These are phyloP conservation scores for Danaus plexippus DNA, from an alignment of 1,140 invertebrate genomes.

Conservation along the genomic window DNA sequence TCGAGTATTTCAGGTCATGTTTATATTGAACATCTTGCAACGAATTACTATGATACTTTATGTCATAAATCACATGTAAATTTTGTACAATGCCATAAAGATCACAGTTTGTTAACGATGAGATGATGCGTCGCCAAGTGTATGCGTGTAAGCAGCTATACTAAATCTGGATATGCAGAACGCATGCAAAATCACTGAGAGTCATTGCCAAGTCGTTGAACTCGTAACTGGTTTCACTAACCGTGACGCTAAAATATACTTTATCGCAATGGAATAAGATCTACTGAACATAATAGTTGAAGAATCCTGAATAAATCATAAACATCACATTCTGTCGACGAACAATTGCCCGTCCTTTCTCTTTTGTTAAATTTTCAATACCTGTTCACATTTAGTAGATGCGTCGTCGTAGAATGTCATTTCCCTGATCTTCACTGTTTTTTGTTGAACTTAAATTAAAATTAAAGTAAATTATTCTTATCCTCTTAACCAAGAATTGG, in stretches of 20 bases:
- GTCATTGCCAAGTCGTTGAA: slow-evolving; percentile 27
- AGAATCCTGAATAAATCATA: slow-evolving; percentile 14
- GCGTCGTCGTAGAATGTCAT: too few relatives aligned
- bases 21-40: too few relatives aligned
- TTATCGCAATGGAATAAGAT: slow-evolving; percentile 4
- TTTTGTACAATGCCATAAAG: too few relatives aligned
- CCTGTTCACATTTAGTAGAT: too few relatives aligned
- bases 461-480: too few relatives aligned
- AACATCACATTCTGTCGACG: slow-evolving; percentile 10
- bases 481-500: too few relatives aligned
- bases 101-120: too few relatives aligned
- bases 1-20: slow-evolving; percentile 1
- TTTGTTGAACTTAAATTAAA: too few relatives aligned
- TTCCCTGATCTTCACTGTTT: too few relatives aligned
- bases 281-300: slow-evolving; percentile 1
- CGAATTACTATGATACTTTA: too few relatives aligned
- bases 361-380: slow-evolving; percentile 7
- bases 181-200: slow-evolving; percentile 27
- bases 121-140: too few relatives aligned
- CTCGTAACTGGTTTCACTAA: slow-evolving; percentile 18
- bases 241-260: slow-evolving; percentile 6
- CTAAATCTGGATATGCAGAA: slow-evolving; percentile 28
- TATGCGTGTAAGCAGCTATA: not conserved
- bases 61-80: too few relatives aligned
- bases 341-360: slow-evolving; percentile 11